These are phyloP conservation scores for Antheraea yamamai DNA, from an alignment of 2,888 invertebrate genomes.

Conservation along the genomic window DNA sequence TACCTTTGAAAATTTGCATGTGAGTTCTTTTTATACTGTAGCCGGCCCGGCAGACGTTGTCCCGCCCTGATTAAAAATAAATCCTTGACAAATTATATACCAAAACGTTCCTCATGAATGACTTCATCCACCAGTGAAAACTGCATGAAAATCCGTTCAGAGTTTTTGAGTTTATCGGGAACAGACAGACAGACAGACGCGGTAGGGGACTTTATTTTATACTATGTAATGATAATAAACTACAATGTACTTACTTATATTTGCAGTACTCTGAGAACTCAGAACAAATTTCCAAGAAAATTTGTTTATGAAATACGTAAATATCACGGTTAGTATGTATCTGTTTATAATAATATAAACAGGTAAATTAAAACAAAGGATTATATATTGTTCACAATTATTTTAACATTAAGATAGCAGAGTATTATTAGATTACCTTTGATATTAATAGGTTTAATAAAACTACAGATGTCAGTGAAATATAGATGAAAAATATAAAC, in stretches of 20 bases:
- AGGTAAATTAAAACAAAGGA: neutral
- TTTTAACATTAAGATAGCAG: neutral
- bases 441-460: neutral
- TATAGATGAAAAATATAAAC: neutral
- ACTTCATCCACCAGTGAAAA: no score
- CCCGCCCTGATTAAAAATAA: no score
- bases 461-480: neutral
- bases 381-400: neutral
- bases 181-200: no score
- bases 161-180: no score
- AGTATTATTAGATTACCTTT: neutral
- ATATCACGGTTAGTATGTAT: neutral
- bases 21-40: no score
- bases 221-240: neutral
- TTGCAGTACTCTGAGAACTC: neutral
- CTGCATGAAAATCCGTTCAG: no score
- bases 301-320: neutral
- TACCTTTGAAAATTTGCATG: no score
- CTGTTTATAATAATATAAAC: neutral
- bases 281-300: neutral
- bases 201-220: no score
- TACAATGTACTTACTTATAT: neutral
- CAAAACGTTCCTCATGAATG: no score
- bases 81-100: no score
- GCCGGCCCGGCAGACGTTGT: no score